Evolutionary conservation across 2,888 invertebrate species (phyloP), one percentile per base, ranked within the genome.

Genomic region (Galeruca laticollis): DNA sequence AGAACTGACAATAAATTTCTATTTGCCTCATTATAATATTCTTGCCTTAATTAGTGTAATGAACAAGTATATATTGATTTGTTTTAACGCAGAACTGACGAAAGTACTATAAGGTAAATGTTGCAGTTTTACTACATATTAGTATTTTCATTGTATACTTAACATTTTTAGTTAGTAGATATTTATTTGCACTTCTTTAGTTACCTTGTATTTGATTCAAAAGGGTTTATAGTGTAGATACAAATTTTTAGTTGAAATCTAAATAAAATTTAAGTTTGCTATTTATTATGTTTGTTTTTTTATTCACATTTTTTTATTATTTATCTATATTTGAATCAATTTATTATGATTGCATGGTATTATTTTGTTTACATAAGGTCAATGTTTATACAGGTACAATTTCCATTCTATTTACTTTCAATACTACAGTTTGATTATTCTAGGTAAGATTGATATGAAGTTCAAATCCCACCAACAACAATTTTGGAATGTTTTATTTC

Each of bases 111-210:
- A 80, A 80, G 80, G 80, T 80, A 80, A 80, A 74, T 74, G 77
- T 76, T 76, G 78, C 78, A 79, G 77, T 78, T 75, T 71, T 73
- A 60, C 67, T 63, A 52, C 61, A 73, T 68, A 71, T 73, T 74
- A 69, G 73, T 66, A 70, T 74, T 75, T 77, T 74, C 72, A 75
- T 75, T 73, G 74, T 75, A 74, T 77, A 78, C 78, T 75, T 79
- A 74, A 63, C 76, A 75, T 21, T 76, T 76, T 70, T 77, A 80
- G 77, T 72, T 76, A 52, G 62, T 80, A 79, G 78, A 78, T 79
- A 78, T 79, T 80, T 81, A 81, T 81, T 79, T 80, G 75, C 78
- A 79, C 78, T 72, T 74, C 74, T 78, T 79, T 80, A 79, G 80
- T 80, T 80, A 81, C 81, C 81, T 79, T 77, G 75, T 77, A 71